Percentiles rank a stretch among this genome's conserved stretches.
Conservation (phyloP, 2,888 invertebrate genomes). For the Phaonia tiefii region DNA sequence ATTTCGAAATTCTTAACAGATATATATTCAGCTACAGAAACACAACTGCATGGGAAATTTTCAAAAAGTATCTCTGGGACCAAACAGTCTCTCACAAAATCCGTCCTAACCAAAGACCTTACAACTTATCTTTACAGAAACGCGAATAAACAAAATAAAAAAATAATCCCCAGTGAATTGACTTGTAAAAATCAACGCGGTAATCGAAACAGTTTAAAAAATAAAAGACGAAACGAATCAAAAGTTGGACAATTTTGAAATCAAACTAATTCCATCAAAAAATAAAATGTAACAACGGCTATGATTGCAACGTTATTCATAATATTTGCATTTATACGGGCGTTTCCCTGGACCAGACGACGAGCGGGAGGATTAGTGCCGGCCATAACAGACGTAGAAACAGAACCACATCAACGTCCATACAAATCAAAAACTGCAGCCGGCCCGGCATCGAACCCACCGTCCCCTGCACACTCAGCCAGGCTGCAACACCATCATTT, state of each 20-base stretch:
- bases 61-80: conserved; percentile 11
- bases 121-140: conserved; percentile 31
- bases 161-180: background rate
- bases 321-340: conserved; percentile 80
- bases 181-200: background rate
- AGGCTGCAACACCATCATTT: conserved; percentile 1
- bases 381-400: conserved; percentile 47
- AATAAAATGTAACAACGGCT: conserved; percentile 66
- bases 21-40: background rate
- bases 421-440: conserved; percentile 30
- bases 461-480: conserved; percentile 14
- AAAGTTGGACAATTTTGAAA: conserved; percentile 27
- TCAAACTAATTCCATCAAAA: conserved; percentile 21
- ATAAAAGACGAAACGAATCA: background rate
- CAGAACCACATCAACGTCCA: background rate
- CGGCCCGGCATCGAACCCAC: conserved; percentile 41
- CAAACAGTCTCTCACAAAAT: conserved; percentile 15
- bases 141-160: conserved; percentile 9
- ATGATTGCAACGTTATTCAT: conserved; percentile 81
- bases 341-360: conserved; percentile 79
- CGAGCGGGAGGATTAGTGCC: conserved; percentile 36
- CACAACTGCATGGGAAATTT: conserved; percentile 35
- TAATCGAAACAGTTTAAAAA: conserved; percentile 4
- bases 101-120: conserved; percentile 11
- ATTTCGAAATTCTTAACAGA: conserved; percentile 27